Conservation (phyloP, 2,888 invertebrate species). For the Cantharis nigra region DNA sequence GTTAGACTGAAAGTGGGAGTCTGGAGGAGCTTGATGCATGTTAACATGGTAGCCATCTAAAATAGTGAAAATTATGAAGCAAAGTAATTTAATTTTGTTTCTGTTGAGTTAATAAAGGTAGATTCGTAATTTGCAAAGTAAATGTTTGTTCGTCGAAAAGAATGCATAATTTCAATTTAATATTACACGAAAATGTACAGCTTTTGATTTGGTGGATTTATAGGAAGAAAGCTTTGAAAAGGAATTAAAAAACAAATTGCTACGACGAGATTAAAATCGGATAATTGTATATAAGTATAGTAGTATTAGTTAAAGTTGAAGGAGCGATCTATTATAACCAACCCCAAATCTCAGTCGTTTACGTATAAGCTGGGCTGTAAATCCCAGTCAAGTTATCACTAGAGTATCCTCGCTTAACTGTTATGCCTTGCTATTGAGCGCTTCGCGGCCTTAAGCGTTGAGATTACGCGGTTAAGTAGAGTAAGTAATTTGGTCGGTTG, state of each 20-base stretch:
- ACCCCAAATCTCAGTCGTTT: conserved; percentile 44
- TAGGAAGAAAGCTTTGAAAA: not conserved
- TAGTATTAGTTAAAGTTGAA: conserved; percentile 25
- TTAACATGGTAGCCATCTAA: not conserved
- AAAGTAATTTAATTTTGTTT: not conserved
- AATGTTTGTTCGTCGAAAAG: not conserved
- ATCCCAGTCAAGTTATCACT: conserved; percentile 47
- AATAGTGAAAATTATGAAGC: not conserved
- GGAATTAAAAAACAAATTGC: conserved; percentile 19
- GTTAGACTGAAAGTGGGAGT: not conserved
- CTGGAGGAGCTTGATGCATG: not conserved
- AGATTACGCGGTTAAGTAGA: conserved; percentile 53
- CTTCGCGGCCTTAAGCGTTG: conserved; percentile 45
- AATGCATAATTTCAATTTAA: not conserved
- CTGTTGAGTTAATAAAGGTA: not conserved
- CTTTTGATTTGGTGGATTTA: not conserved
- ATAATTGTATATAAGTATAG: conserved; percentile 31
- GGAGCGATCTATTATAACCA: conserved; percentile 44
- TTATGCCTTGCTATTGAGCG: conserved; percentile 46
- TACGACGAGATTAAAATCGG: conserved; percentile 27
- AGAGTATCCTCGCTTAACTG: conserved; percentile 48
- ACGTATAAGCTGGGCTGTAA: conserved; percentile 46
- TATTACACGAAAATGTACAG: not conserved
- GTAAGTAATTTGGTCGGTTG: conserved; percentile 53
- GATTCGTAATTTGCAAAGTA: not conserved